These are phyloP conservation scores for Arvicanthis niloticus DNA, from an alignment of 2,113 vertebrate genomes.

Conservation along the genomic window DNA sequence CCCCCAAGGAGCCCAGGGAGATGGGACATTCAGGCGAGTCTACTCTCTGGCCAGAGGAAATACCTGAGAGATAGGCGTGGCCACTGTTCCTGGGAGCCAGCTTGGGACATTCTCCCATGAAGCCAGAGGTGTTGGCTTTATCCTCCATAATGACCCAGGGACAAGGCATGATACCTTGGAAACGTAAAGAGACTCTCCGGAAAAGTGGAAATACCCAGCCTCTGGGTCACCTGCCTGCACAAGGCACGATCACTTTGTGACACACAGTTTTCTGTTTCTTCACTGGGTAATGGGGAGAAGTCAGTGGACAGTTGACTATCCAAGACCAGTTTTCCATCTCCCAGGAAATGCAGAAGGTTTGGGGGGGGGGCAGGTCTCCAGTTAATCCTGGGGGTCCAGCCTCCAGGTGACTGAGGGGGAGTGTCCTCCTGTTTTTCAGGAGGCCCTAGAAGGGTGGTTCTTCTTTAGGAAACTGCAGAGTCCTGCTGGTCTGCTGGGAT, in stretches of 20 bases:
- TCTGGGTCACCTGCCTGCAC: background rate
- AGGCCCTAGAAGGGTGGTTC: background rate
- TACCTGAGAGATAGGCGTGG: background rate
- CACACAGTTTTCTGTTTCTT: background rate
- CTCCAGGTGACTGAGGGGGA: conserved; percentile 47
- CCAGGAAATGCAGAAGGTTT: background rate
- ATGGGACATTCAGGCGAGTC: background rate
- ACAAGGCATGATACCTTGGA: background rate
- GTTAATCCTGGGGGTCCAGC: conserved; percentile 53
- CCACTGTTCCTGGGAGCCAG: background rate
- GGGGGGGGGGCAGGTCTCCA: background rate
- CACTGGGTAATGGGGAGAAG: background rate
- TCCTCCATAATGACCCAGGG: background rate
- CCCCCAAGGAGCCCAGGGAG: background rate
- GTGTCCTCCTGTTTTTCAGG: background rate
- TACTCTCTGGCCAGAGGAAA: conserved; percentile 12
- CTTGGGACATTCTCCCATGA: background rate
- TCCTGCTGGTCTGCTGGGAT: background rate
- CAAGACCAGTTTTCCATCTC: background rate
- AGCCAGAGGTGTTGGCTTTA: background rate
- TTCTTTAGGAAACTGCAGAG: background rate
- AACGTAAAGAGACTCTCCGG: background rate
- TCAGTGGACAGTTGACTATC: background rate
- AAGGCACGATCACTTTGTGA: background rate
- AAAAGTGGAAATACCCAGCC: background rate